Percentiles rank a stretch among this genome's conserved stretches.
These are phyloP conservation scores for Mythimna albipuncta DNA, from an alignment of 2,888 invertebrate genomes.

Conservation along the genomic window DNA sequence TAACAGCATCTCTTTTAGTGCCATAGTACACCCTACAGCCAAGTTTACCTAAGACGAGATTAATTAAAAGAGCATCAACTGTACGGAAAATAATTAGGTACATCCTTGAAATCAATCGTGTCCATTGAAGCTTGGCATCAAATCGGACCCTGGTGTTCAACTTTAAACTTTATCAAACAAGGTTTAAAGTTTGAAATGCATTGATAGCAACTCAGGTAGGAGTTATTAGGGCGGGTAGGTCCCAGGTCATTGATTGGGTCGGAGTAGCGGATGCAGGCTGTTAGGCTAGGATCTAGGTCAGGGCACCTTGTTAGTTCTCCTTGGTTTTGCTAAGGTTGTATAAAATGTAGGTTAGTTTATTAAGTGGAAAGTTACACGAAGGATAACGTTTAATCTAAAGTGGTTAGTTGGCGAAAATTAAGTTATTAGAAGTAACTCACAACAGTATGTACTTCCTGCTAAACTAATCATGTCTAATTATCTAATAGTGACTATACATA, in stretches of 20 bases:
- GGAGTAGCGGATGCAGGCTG: constrained; percentile 53
- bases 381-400: not conserved
- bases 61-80: constrained; percentile 8
- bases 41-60: not conserved
- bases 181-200: constrained; percentile 34
- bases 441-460: not conserved
- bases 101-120: constrained; percentile 48
- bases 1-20: no score
- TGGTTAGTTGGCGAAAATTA: no score
- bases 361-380: not conserved
- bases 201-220: constrained; percentile 23
- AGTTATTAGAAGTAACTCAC: no score
- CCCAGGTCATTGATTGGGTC: constrained; percentile 69
- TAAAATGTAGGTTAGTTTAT: constrained; percentile 5
- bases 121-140: constrained; percentile 18
- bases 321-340: constrained; percentile 34
- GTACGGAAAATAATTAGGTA: constrained; percentile 46
- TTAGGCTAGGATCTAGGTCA: constrained; percentile 64
- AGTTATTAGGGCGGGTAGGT: constrained; percentile 68
- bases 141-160: constrained; percentile 3
- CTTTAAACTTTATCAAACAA: constrained; percentile 32
- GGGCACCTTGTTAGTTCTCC: constrained; percentile 46
- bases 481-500: no score
- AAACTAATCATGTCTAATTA: no score
- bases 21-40: not conserved